Percentiles rank a stretch among this genome's conserved stretches.
Conservation (phyloP, 2,113 vertebrate genomes). For the Nicator chloris region DNA sequence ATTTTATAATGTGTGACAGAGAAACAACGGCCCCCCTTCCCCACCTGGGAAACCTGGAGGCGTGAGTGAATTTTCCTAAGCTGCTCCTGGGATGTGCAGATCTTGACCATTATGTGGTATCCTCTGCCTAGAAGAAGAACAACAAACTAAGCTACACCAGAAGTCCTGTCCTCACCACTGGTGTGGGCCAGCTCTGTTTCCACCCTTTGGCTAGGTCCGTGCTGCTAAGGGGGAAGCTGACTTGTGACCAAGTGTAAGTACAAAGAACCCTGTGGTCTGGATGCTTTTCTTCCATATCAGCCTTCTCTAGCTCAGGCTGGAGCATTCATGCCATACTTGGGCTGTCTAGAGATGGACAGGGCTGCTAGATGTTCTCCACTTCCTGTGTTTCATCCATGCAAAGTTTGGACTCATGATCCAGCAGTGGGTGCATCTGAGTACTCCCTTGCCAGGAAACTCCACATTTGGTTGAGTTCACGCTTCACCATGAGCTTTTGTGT, state of each 20-base stretch:
- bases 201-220: constrained; percentile 29
- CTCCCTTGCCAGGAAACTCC: not conserved
- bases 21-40: not conserved
- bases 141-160: not conserved
- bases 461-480: not conserved
- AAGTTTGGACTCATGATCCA: not conserved
- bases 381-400: not conserved
- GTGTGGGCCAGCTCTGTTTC: constrained; percentile 47
- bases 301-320: not conserved
- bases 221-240: constrained; percentile 29
- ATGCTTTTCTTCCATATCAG: constrained; percentile 1
- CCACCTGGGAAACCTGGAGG: not conserved
- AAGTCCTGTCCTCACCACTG: constrained; percentile 12
- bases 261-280: not conserved
- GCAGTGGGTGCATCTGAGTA: not conserved
- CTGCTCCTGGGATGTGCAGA: not conserved
- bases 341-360: not conserved
- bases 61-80: constrained; percentile 10
- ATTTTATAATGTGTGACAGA: not conserved
- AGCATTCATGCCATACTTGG: not conserved
- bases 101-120: not conserved
- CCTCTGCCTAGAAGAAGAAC: constrained; percentile 2
- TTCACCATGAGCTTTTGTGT: not conserved
- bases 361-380: constrained; percentile 9
- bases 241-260: constrained; percentile 42